phyloP scores from a whole-genome alignment of 2,113 vertebrate genomes.

The Chamaea fasciata region DNA sequence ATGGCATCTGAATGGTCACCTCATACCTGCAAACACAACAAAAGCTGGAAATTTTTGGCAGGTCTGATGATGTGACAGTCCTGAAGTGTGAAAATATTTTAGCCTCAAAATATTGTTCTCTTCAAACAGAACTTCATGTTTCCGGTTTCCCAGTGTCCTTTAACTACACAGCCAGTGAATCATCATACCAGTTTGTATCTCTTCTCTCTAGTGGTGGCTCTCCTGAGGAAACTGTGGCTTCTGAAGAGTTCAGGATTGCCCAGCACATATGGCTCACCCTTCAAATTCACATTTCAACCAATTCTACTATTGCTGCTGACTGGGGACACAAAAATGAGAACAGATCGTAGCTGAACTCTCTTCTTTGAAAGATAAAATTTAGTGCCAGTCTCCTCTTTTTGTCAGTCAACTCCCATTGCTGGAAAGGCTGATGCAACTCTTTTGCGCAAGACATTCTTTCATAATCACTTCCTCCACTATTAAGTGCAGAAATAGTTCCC shows the following conservation, averaged over 20 bases:
- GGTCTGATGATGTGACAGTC: neutral
- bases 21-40: neutral
- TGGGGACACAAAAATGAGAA: neutral
- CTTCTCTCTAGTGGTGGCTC: neutral
- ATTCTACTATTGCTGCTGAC: neutral
- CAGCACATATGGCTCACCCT: fast-evolving
- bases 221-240: neutral
- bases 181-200: fast-evolving
- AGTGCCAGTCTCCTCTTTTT: neutral
- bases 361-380: neutral
- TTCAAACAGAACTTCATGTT: neutral
- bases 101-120: neutral
- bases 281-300: neutral
- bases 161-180: neutral
- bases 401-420: neutral
- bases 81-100: neutral
- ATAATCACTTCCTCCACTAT: neutral
- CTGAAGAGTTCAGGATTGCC: neutral
- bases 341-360: neutral
- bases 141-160: neutral
- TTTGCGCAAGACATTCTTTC: slow-evolving; percentile 5
- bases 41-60: neutral
- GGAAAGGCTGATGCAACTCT: neutral
- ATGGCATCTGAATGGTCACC: neutral
- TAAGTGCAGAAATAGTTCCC: neutral